A percentile compares a stretch with the other conserved stretches of the same genome.
These are phyloP conservation scores for Redunca redunca DNA, from an alignment of 2,113 vertebrate species.

Conservation along the genomic window DNA sequence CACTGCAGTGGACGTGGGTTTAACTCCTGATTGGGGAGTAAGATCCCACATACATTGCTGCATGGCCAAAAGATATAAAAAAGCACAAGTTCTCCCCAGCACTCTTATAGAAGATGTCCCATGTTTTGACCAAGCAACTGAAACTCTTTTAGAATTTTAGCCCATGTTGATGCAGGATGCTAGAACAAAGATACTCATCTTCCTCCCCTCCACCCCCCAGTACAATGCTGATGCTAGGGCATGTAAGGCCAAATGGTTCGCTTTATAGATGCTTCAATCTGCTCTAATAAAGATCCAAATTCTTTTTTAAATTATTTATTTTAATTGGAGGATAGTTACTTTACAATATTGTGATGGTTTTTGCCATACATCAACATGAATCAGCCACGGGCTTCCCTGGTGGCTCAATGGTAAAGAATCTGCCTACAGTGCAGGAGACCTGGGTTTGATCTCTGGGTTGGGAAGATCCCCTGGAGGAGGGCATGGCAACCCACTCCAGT, in stretches of 20 bases:
- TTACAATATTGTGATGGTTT: neutral
- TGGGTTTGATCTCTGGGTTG: neutral
- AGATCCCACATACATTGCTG: neutral
- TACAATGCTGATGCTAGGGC: neutral
- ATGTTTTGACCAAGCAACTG: neutral
- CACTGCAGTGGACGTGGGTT: neutral
- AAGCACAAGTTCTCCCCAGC: neutral
- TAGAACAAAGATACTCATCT: neutral
- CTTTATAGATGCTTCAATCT: neutral
- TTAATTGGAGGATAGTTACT: neutral
- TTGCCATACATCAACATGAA: neutral
- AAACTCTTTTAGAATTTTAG: constrained; percentile 23
- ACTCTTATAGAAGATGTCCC: neutral
- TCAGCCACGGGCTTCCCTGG: neutral
- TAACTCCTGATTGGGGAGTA: neutral
- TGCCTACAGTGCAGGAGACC: neutral
- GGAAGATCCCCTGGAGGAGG: neutral
- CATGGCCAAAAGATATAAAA: neutral
- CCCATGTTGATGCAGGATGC: neutral
- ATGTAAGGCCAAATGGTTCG: neutral
- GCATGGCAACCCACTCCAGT: neutral
- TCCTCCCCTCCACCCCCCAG: neutral
- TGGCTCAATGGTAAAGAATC: neutral
- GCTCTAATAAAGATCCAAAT: constrained; percentile 16
- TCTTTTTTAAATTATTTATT: neutral